These are phyloP conservation scores for Pollenia amentaria DNA, from an alignment of 2,888 invertebrate species.

Conservation along the genomic window DNA sequence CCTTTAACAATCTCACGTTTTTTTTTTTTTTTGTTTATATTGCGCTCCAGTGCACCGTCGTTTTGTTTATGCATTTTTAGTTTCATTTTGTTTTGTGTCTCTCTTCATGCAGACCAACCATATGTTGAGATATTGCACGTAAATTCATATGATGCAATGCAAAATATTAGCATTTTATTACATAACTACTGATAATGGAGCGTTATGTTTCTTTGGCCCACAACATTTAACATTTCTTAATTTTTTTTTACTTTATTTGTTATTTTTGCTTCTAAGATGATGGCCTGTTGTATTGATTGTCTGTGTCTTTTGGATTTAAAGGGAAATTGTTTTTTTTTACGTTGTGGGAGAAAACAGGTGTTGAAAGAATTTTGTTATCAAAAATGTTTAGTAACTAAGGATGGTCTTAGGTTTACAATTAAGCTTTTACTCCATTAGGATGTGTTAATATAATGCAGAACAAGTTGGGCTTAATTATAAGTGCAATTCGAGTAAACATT, in stretches of 20 bases:
- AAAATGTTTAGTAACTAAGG: background rate
- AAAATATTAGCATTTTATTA: slow-evolving; percentile 65
- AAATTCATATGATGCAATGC: slow-evolving; percentile 55
- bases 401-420: too few relatives aligned
- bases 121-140: slow-evolving; percentile 30
- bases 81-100: slow-evolving; percentile 17
- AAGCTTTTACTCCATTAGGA: too few relatives aligned
- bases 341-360: slow-evolving; percentile 18
- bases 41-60: slow-evolving; percentile 22
- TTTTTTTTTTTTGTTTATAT: too few relatives aligned
- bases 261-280: background rate
- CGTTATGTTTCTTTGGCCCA: slow-evolving; percentile 38
- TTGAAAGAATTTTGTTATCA: background rate
- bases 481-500: too few relatives aligned
- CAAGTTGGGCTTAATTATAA: too few relatives aligned
- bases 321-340: background rate
- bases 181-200: slow-evolving; percentile 57
- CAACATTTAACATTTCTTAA: slow-evolving; percentile 38
- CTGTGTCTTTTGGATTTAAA: background rate
- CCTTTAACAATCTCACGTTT: slow-evolving; percentile 69
- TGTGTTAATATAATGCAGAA: too few relatives aligned
- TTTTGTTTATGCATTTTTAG: background rate
- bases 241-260: slow-evolving; percentile 10
- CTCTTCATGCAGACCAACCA: slow-evolving; percentile 15
- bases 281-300: slow-evolving; percentile 29